Evolutionary conservation across 2,113 vertebrate genomes (phyloP).

Genomic region (Mesembrinibis cayennensis): DNA sequence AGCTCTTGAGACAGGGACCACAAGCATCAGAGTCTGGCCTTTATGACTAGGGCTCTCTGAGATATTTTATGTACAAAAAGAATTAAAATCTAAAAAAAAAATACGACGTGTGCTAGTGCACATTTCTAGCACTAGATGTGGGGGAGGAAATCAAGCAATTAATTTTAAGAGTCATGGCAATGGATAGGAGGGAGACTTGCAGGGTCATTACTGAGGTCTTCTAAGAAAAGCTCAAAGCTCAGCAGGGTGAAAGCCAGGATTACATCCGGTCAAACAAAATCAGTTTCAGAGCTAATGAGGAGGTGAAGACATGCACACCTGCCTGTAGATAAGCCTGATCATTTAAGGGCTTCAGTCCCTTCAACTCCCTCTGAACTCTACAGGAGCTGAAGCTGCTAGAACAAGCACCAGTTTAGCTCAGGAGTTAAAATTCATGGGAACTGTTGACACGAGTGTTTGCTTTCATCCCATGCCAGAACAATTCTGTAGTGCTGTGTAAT

Average conservation of each 20-base stretch:
- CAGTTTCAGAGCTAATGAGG: not conserved
- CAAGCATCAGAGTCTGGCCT: not conserved
- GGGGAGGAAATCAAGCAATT: not conserved
- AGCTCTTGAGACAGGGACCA: not conserved
- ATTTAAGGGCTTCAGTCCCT: not conserved
- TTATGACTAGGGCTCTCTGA: not conserved
- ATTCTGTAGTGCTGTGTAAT: not conserved
- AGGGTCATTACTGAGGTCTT: not conserved
- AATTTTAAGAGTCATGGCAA: not conserved
- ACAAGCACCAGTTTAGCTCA: not conserved
- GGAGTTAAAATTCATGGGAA: constrained; percentile 1
- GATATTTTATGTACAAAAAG: not conserved
- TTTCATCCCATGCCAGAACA: constrained; percentile 23
- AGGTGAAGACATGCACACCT: not conserved
- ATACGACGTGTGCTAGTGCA: not conserved
- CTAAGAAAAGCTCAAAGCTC: not conserved
- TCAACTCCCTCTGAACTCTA: not conserved
- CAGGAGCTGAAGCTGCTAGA: not conserved
- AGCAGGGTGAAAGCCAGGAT: not conserved
- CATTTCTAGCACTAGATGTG: not conserved
- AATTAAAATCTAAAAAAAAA: not conserved
- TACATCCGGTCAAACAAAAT: not conserved
- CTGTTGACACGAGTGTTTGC: not conserved
- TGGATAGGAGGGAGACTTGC: not conserved
- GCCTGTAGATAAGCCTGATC: not conserved